Evolutionary conservation across 2,888 invertebrate genomes (phyloP).

Genomic region (Tholera decimalis): DNA sequence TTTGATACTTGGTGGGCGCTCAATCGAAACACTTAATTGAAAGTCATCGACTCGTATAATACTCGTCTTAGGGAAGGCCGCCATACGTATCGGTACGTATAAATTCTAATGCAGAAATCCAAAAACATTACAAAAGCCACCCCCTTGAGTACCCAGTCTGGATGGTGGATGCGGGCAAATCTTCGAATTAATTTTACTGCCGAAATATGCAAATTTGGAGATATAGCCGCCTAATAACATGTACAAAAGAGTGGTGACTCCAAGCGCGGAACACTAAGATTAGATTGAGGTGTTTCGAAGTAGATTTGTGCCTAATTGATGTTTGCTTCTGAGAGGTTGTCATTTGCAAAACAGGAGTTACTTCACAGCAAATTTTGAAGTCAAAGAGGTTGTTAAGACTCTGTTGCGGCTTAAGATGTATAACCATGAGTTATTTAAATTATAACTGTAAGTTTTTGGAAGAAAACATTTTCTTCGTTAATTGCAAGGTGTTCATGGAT

Average conservation of each 20-base stretch:
- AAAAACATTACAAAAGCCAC: conserved; percentile 80
- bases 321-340: conserved; percentile 61
- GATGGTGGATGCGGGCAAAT: conserved; percentile 90
- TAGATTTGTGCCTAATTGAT: conserved; percentile 39
- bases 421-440: background rate
- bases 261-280: conserved; percentile 79
- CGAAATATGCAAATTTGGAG: conserved; percentile 91
- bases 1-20: conserved; percentile 64
- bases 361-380: background rate
- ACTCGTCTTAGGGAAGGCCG: conserved; percentile 68
- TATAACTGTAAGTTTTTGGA: background rate
- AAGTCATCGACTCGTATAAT: conserved; percentile 69
- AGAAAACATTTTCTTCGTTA: background rate
- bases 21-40: conserved; percentile 73
- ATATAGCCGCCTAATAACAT: conserved; percentile 91
- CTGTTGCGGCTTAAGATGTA: background rate
- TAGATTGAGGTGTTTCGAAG: conserved; percentile 42
- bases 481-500: too few relatives aligned
- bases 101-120: conserved; percentile 88
- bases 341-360: background rate
- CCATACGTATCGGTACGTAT: conserved; percentile 79
- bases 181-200: conserved; percentile 92
- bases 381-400: background rate
- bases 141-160: conserved; percentile 78
- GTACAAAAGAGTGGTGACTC: conserved; percentile 91